phyloP scores from a whole-genome alignment of 2,888 invertebrate species.

The Tachina fera region DNA sequence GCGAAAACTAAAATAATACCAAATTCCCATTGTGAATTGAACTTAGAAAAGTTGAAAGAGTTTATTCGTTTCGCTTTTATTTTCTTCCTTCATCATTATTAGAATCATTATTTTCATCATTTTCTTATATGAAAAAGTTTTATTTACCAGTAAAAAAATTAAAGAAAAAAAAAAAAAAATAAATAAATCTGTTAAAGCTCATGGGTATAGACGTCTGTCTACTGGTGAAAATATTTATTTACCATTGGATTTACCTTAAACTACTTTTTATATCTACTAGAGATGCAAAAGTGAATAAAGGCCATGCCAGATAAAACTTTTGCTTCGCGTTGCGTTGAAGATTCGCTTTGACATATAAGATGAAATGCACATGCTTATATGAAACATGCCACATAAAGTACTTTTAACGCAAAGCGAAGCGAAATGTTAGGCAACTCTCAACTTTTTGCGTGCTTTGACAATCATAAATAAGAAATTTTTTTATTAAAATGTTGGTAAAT shows the following conservation, averaged over 20 bases:
- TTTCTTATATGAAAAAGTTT: conserved; percentile 2
- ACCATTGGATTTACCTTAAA: neutral
- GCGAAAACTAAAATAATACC: conserved; percentile 5
- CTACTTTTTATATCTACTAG: neutral
- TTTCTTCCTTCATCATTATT: conserved; percentile 16
- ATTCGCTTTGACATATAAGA: no score
- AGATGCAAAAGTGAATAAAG: no score
- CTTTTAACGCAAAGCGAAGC: no score
- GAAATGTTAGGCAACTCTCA: no score
- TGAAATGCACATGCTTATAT: no score
- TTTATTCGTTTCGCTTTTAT: conserved; percentile 23
- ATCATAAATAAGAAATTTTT: no score
- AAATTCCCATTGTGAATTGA: conserved; percentile 43
- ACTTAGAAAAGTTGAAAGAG: conserved; percentile 35
- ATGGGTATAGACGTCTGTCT: conserved; percentile 45
- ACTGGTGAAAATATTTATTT: conserved; percentile 14
- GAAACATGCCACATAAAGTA: no score
- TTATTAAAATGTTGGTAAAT: no score
- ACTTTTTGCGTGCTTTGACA: no score
- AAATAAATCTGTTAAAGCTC: conserved; percentile 31
- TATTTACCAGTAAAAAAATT: neutral
- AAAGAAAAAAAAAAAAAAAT: neutral
- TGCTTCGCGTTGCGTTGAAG: no score
- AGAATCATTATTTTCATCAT: conserved; percentile 4
- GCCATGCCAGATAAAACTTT: no score